Base-by-base conservation (phyloP, 1,140 invertebrate genomes). In the Bombus impatiens region DNA sequence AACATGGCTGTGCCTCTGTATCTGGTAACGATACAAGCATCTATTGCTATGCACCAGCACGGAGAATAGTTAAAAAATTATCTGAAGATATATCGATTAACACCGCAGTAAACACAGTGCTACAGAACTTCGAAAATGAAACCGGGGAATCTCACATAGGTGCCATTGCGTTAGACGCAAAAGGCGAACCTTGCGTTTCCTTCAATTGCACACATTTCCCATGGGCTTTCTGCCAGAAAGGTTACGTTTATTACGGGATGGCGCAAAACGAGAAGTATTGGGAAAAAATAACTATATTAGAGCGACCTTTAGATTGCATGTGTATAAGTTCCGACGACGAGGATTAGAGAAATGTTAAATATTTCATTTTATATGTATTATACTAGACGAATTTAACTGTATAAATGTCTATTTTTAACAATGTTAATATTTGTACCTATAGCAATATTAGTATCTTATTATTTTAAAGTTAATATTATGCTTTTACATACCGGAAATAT, bases 401-500 rank as follows among this genome's bases (percentile, higher is more conserved):
- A 70, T 72, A 40, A 71, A 72, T 15, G 12, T 44, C 8, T 74
- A n/a, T n/a, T 74, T 74, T 74, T n/a, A 25, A 44, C 18, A 74
- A 74, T 32, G 18, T 74, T 44, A 74, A 74, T 32, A 32, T 80
- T 35, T 70, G 18, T 37, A 53, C 2, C 3, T 75, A 35, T 18
- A 22, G 22, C 35, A 22, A 37, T 12, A 28, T n/a, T 62, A 37
- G 25, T 70, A 40, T n/a, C 15, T 44, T 9, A 25, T 37, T 37
- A 57, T 44, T 75, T 42, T 62, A 40, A 62, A 78, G 1, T 9
- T 12, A 25, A n/a, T n/a, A 25, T 37, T 28, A 57, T 32, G 8
- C 25, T 67, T 62, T 81, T 78, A 94, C 94, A 89, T 92, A 95
- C 97, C n/a, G 96, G 96, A 92, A 98, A 98, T 47, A 98, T 92